Conservation (phyloP, 1,140 invertebrate genomes). For the Mesaphorura yosii region DNA sequence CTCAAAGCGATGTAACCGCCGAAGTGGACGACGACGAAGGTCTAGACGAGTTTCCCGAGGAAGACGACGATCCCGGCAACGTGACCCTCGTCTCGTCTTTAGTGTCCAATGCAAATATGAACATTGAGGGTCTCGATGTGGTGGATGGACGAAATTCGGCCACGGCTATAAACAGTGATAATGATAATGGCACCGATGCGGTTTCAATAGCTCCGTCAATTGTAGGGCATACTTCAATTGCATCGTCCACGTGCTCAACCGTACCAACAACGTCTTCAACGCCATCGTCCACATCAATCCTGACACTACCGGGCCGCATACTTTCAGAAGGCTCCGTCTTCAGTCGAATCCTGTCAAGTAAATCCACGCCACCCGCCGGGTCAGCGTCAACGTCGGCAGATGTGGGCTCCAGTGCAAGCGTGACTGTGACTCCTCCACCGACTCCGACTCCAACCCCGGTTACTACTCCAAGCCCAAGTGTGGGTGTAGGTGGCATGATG, state of each 20-base stretch:
- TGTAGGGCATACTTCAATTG: neutral
- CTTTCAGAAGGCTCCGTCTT: neutral
- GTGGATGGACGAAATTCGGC: slow-evolving; percentile 9
- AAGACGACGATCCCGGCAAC: neutral
- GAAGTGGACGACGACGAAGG: slow-evolving; percentile 5
- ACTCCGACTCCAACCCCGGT: neutral
- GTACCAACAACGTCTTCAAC: neutral
- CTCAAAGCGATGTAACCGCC: neutral
- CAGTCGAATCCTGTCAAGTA: neutral
- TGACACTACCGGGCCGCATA: neutral
- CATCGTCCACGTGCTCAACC: neutral
- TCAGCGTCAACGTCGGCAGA: neutral
- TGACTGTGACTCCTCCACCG: neutral
- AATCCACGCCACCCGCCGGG: neutral
- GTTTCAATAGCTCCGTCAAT: neutral
- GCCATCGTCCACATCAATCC: neutral
- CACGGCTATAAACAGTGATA: slow-evolving; percentile 16
- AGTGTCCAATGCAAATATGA: neutral
- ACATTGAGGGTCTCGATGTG: neutral
- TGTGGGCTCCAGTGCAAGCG: neutral
- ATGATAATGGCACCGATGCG: neutral
- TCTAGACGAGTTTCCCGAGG: neutral
- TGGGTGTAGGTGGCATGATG: neutral
- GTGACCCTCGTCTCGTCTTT: slow-evolving; percentile 5
- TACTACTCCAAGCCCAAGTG: neutral